Conservation (phyloP, 2,888 invertebrate genomes). For the Xestia c-nigrum region DNA sequence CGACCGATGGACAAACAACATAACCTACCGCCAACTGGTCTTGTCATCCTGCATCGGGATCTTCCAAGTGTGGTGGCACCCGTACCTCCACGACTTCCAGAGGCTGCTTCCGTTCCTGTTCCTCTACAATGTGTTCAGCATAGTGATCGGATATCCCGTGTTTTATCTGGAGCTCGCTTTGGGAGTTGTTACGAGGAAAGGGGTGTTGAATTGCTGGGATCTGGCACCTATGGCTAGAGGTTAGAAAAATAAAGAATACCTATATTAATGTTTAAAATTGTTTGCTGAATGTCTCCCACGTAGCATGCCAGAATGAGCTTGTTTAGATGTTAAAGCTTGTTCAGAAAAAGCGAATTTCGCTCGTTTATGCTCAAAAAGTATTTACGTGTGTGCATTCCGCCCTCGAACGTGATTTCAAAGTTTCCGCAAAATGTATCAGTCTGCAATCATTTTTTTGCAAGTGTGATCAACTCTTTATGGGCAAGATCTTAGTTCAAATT, state of each 20-base stretch:
- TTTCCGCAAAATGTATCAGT: too few relatives aligned
- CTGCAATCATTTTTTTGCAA: not conserved
- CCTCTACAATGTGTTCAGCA: constrained; percentile 84
- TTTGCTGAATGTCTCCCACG: not conserved
- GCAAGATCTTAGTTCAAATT: not conserved
- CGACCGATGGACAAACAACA: constrained; percentile 87
- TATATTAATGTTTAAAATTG: not conserved
- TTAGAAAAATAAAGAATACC: constrained; percentile 45
- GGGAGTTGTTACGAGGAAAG: constrained; percentile 84
- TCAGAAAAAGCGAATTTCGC: not conserved
- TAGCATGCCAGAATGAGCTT: not conserved
- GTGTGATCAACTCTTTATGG: not conserved
- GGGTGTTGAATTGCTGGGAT: constrained; percentile 86
- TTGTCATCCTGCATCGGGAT: constrained; percentile 84
- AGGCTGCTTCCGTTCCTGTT: constrained; percentile 83
- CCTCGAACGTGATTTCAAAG: too few relatives aligned
- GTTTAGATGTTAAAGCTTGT: not conserved
- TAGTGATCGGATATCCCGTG: constrained; percentile 83
- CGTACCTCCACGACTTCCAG: constrained; percentile 80
- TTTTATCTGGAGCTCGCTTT: constrained; percentile 85
- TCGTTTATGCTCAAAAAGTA: not conserved
- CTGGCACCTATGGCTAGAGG: constrained; percentile 85
- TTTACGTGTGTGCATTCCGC: not conserved
- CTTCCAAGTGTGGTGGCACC: constrained; percentile 86
- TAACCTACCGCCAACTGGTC: constrained; percentile 84